These are phyloP conservation scores for Disparrhopalites patrizii DNA, from an alignment of 2,888 invertebrate genomes.

Conservation along the genomic window DNA sequence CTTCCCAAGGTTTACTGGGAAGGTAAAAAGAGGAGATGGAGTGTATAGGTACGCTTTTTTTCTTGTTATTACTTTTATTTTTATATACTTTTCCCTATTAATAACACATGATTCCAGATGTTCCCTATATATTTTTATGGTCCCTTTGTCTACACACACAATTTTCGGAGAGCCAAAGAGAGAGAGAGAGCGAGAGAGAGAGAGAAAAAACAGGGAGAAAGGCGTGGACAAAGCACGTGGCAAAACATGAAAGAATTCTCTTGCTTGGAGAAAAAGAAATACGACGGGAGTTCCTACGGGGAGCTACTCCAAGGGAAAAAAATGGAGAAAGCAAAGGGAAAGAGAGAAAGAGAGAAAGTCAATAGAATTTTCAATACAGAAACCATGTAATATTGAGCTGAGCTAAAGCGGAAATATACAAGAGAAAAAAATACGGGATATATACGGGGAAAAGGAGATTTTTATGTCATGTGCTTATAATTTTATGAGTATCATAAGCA, in stretches of 20 bases:
- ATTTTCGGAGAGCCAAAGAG: no score
- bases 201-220: no score
- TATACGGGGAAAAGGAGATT: not conserved
- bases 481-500: constrained; percentile 19
- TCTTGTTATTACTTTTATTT: not conserved
- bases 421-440: not conserved
- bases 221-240: no score
- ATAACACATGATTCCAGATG: not conserved
- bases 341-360: no score
- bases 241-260: no score
- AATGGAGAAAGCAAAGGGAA: no score
- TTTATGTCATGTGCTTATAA: constrained; percentile 13
- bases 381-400: not conserved
- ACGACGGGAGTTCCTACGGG: no score
- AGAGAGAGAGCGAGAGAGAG: no score
- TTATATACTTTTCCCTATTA: not conserved
- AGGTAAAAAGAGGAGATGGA: not conserved
- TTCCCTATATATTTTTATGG: not conserved
- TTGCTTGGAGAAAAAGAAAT: no score
- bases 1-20: not conserved
- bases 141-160: not conserved
- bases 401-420: not conserved
- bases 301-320: no score
- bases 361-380: no score
- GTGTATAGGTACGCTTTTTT: not conserved